Evolutionary conservation across 2,113 vertebrate species (phyloP), one percentile per base, ranked within the genome.

Genomic region (Daboia siamensis): DNA sequence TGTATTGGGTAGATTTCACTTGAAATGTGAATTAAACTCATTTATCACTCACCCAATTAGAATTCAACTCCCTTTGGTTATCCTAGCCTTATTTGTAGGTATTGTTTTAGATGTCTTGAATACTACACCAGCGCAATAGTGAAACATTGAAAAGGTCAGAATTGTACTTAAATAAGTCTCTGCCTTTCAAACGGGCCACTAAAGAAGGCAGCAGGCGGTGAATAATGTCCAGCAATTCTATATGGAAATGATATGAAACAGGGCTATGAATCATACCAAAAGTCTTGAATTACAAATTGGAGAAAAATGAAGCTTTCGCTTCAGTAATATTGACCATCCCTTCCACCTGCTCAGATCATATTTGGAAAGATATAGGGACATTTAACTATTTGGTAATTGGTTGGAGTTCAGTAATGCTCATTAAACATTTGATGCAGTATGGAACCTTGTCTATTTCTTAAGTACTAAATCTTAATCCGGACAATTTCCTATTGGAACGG

Each of bases 101-200:
- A 21, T 80, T 44, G 33, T 44, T 80, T 87, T 21, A 52, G 46
- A 90, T 33, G 89, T 12, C 74, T 80, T 5, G 92, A 93, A 88
- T 20, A 91, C 55, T 92, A 86, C 94, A 93, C 92, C 95, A 95
- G 94, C 95, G 93, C 94, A 93, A 93, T 87, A 89, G 84, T 57
- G 69, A 33, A 93, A 92, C 33, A 52, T 89, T 93, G 94, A 93
- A 97, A 97, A 97, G 96, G 96, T 96, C 96, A 96, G 64, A 92
- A 94, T 91, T 55, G 48, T 92, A 93, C 95, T 44, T 74, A 52
- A 95, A 90, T 23, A 91, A 88, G 88, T 84, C 21, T 92, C 44
- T 94, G 93, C 85, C 90, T 94, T 94, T 92, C 94, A 93, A 46
- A 51, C 85, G 74, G 95, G 89, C 93, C 94, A 89, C 7, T 1